A percentile compares a stretch with the other conserved stretches of the same genome.
Evolutionary conservation across 2,888 invertebrate genomes (phyloP).

Genomic region (Tenthredo distinguenda): DNA sequence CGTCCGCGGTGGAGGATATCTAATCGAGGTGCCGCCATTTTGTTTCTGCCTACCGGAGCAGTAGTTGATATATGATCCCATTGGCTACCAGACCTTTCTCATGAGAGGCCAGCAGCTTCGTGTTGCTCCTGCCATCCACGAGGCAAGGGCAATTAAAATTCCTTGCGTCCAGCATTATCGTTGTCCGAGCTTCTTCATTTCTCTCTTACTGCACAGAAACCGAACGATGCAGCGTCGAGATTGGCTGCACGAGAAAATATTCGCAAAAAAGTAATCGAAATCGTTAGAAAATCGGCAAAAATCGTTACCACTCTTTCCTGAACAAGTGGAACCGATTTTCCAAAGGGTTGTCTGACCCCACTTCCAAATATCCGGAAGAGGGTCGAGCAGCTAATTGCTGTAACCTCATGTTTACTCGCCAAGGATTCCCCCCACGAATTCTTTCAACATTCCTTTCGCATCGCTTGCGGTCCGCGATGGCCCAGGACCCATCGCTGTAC

Average conservation of each 20-base stretch:
- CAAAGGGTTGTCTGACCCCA: neutral
- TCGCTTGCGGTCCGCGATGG: constrained; percentile 25
- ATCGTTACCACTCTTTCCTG: neutral
- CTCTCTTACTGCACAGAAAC: constrained; percentile 27
- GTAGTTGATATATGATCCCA: constrained; percentile 76
- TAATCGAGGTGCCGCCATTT: constrained; percentile 65
- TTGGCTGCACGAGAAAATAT: neutral
- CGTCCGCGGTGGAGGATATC: constrained; percentile 36
- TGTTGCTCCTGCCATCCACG: constrained; percentile 51
- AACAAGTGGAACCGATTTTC: neutral
- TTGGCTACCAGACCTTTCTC: constrained; percentile 74
- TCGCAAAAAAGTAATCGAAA: neutral
- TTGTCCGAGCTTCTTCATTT: constrained; percentile 57
- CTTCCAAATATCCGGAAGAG: neutral
- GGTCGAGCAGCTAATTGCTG: constrained; percentile 15
- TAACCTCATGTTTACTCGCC: neutral
- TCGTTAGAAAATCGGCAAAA: neutral
- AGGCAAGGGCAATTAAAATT: constrained; percentile 72
- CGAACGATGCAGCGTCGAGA: neutral
- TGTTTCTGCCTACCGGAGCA: constrained; percentile 72
- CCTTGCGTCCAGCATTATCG: constrained; percentile 69
- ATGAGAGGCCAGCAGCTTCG: constrained; percentile 35
- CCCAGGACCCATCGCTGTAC: constrained; percentile 6
- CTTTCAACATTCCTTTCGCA: constrained; percentile 27
- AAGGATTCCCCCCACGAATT: constrained; percentile 18